Conservation (phyloP, 2,113 vertebrate species). For the Cyprichromis sp. region DNA sequence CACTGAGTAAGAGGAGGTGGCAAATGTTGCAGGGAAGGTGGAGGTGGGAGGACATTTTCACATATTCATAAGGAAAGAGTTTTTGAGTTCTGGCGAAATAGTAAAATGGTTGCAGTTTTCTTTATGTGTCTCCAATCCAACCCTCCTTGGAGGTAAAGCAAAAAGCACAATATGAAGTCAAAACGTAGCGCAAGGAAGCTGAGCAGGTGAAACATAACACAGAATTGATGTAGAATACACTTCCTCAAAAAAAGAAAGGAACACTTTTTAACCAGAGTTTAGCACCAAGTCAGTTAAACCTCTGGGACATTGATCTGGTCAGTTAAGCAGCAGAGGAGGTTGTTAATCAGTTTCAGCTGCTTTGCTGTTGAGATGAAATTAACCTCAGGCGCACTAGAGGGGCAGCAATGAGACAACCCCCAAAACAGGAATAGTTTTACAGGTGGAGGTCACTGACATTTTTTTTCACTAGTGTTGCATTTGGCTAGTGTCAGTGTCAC, state of each 20-base stretch:
- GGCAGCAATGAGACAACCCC: neutral
- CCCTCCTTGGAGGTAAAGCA: neutral
- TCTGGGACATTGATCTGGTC: neutral
- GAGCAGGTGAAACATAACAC: neutral
- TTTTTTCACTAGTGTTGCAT: neutral
- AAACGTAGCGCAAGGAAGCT: accelerated
- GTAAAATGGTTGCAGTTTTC: neutral
- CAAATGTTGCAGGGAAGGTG: neutral
- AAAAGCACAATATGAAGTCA: neutral
- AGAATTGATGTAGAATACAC: neutral
- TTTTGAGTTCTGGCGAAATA: neutral
- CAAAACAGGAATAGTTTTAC: neutral
- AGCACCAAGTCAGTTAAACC: neutral
- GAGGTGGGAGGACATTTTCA: conserved; percentile 9
- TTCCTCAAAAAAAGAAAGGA: neutral
- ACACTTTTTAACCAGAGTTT: neutral
- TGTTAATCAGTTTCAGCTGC: neutral
- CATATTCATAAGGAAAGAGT: conserved; percentile 9
- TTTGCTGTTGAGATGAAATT: neutral
- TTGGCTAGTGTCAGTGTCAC: neutral
- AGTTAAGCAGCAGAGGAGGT: neutral
- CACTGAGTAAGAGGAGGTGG: conserved; percentile 14
- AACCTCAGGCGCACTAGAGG: accelerated
- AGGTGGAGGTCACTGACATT: neutral
- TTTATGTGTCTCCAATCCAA: neutral